A percentile compares a stretch with the other conserved stretches of the same genome.
Conservation (phyloP, 2,797 vertebrate species). For the Gymnopithys bicolor region DNA sequence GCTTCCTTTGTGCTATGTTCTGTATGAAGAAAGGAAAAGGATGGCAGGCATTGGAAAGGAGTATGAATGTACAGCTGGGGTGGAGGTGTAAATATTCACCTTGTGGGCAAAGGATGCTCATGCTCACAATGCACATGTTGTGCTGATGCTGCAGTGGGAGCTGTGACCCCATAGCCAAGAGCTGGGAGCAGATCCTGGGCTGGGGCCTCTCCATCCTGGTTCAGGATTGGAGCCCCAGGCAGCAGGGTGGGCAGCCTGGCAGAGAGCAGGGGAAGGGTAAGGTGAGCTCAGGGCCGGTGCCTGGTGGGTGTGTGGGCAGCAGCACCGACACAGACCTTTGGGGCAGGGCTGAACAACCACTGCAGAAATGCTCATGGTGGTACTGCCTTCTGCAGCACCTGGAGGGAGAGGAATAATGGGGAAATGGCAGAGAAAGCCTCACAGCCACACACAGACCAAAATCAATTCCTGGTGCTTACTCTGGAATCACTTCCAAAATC, state of each 20-base stretch:
- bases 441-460: not conserved
- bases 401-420: not conserved
- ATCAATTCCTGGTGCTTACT: not conserved
- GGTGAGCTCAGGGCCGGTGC: not conserved
- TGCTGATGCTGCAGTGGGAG: not conserved
- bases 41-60: not conserved
- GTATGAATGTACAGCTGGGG: not conserved
- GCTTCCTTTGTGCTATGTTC: not conserved
- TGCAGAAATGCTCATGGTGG: not conserved
- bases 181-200: not conserved
- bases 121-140: accelerated
- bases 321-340: accelerated
- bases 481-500: not conserved
- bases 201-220: not conserved
- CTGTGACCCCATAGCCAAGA: not conserved
- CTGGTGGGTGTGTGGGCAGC: not conserved
- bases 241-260: not conserved
- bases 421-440: not conserved
- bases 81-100: not conserved
- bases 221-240: not conserved
- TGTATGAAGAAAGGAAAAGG: not conserved
- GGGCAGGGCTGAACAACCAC: not conserved
- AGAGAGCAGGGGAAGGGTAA: not conserved
- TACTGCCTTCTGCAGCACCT: not conserved
- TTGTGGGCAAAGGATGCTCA: not conserved